phyloP scores from a whole-genome alignment of 2,888 invertebrate genomes.

The Hirtodrosophila cameraria region DNA sequence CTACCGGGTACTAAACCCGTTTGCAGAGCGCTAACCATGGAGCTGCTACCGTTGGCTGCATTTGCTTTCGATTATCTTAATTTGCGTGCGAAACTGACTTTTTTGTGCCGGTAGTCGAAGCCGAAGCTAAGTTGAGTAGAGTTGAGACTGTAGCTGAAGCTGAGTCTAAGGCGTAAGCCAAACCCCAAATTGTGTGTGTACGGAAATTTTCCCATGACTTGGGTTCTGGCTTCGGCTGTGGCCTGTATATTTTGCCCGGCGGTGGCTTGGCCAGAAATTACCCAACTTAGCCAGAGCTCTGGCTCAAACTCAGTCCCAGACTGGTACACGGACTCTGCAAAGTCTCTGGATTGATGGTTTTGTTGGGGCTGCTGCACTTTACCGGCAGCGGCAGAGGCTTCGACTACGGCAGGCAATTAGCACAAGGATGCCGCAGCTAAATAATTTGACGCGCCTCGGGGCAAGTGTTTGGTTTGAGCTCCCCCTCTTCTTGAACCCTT shows the following conservation, averaged over 20 bases:
- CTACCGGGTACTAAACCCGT: constrained; percentile 80
- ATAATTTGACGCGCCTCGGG: constrained; percentile 70
- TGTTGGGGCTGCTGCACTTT: constrained; percentile 53
- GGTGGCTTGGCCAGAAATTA: constrained; percentile 76
- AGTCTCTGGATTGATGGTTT: constrained; percentile 72
- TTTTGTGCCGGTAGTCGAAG: constrained; percentile 54
- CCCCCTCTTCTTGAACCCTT: constrained; percentile 4
- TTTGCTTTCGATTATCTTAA: constrained; percentile 83
- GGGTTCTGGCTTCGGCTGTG: constrained; percentile 54
- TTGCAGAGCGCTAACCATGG: constrained; percentile 71
- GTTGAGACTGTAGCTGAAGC: constrained; percentile 7
- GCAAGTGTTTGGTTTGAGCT: constrained; percentile 34
- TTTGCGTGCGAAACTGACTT: constrained; percentile 83
- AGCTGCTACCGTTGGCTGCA: constrained; percentile 69
- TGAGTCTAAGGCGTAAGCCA: constrained; percentile 66
- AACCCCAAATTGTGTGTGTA: constrained; percentile 79
- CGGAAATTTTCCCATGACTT: constrained; percentile 79
- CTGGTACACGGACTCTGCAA: constrained; percentile 23
- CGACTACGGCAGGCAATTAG: constrained; percentile 62
- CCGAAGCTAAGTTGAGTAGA: constrained; percentile 4
- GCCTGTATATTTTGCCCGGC: constrained; percentile 69
- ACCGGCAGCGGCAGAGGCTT: constrained; percentile 39
- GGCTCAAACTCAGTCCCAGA: constrained; percentile 37
- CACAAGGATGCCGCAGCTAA: constrained; percentile 79
- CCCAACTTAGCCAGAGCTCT: constrained; percentile 61